Evolutionary conservation across 2,888 invertebrate species (phyloP).

Genomic region (Thymelicus acteon): DNA sequence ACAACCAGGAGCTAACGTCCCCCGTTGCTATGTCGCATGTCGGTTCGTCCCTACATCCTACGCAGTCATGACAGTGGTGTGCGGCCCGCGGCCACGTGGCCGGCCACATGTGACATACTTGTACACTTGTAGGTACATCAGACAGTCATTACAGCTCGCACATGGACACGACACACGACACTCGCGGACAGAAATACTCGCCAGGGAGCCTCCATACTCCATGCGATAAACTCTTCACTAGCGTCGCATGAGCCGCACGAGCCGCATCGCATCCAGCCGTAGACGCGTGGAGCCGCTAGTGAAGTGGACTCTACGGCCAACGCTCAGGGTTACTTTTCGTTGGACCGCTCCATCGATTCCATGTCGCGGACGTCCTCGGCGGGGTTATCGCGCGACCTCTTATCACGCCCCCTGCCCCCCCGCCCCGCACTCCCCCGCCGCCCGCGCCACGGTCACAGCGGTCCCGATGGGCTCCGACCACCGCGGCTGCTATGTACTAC

Average conservation of each 20-base stretch:
- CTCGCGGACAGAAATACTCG: too few species aligned
- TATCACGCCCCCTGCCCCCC: constrained; percentile 40
- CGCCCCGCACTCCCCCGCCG: neutral
- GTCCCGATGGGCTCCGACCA: too few species aligned
- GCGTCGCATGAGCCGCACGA: too few species aligned
- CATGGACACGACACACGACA: constrained; percentile 18
- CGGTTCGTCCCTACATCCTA: too few species aligned
- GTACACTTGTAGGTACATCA: neutral
- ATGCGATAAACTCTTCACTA: constrained; percentile 37
- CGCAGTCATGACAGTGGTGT: too few species aligned
- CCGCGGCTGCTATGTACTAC: too few species aligned
- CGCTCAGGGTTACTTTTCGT: constrained; percentile 22
- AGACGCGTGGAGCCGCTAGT: neutral
- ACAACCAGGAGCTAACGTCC: too few species aligned
- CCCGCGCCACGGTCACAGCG: neutral
- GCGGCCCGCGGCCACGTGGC: neutral
- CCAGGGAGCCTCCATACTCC: constrained; percentile 17
- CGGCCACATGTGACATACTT: constrained; percentile 23
- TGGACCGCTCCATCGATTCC: constrained; percentile 14
- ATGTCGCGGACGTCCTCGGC: constrained; percentile 43
- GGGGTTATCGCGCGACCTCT: constrained; percentile 52
- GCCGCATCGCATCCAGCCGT: neutral
- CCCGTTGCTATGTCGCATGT: too few species aligned
- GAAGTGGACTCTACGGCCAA: constrained; percentile 25
- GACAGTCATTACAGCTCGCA: constrained; percentile 11